Evolutionary conservation across 2,888 invertebrate genomes (phyloP).

Genomic region (Nomada flava): DNA sequence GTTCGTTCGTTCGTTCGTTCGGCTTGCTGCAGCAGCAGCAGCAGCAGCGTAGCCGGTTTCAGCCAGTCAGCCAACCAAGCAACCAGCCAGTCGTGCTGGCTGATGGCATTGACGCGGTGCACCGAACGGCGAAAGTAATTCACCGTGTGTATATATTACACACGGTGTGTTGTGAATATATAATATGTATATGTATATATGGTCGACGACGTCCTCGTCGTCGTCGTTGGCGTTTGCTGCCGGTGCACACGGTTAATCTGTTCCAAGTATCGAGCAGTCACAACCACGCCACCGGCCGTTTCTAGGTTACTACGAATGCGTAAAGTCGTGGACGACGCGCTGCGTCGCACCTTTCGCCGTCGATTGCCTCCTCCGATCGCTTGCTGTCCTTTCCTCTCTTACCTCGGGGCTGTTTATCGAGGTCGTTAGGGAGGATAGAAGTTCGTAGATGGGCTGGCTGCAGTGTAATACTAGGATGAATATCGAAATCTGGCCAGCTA

Average conservation of each 20-base stretch:
- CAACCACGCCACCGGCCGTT: slow-evolving; percentile 70
- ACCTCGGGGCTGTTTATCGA: slow-evolving; percentile 61
- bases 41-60: slow-evolving; percentile 61
- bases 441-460: not conserved
- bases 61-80: slow-evolving; percentile 52
- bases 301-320: slow-evolving; percentile 80
- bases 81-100: slow-evolving; percentile 56
- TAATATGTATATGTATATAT: slow-evolving; percentile 30
- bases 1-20: slow-evolving; percentile 39
- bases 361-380: slow-evolving; percentile 45
- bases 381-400: slow-evolving; percentile 44
- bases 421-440: slow-evolving; percentile 53
- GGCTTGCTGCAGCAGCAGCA: slow-evolving; percentile 23
- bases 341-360: slow-evolving; percentile 68
- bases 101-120: slow-evolving; percentile 79
- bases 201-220: slow-evolving; percentile 15
- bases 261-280: slow-evolving; percentile 68
- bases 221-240: slow-evolving; percentile 34
- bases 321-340: slow-evolving; percentile 62
- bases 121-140: slow-evolving; percentile 79
- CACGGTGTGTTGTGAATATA: slow-evolving; percentile 15
- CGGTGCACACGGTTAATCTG: slow-evolving; percentile 66
- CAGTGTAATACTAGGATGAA: not conserved
- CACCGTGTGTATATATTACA: slow-evolving; percentile 58
- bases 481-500: slow-evolving; percentile 13